Percentiles rank a stretch among this genome's conserved stretches.
Evolutionary conservation across 2,888 invertebrate genomes (phyloP).

Genomic region (Stenodera caucasica): DNA sequence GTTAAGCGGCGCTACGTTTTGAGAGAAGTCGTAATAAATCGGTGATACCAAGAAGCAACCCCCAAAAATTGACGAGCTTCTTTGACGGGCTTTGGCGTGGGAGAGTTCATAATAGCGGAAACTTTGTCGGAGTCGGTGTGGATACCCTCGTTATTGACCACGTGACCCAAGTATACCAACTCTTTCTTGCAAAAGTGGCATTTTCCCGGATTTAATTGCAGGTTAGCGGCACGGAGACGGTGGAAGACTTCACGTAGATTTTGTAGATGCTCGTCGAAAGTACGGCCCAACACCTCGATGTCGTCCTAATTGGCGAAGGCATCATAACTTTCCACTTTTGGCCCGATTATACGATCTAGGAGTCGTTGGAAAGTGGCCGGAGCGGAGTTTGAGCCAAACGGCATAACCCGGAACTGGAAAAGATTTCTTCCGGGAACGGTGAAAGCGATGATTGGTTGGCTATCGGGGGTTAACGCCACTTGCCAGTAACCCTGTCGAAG

Average conservation of each 20-base stretch:
- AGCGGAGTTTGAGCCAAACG: constrained; percentile 42
- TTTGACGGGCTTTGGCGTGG: background rate
- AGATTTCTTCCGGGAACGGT: constrained; percentile 39
- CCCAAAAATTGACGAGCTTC: constrained; percentile 6
- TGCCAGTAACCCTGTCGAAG: constrained; percentile 43
- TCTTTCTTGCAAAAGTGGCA: constrained; percentile 15
- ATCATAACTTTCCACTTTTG: constrained; percentile 33
- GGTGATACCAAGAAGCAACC: constrained; percentile 8
- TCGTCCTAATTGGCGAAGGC: constrained; percentile 38
- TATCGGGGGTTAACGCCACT: constrained; percentile 21
- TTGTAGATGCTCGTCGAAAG: constrained; percentile 24
- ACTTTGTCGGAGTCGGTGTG: constrained; percentile 17
- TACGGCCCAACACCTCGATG: constrained; percentile 31
- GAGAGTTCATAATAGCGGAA: background rate
- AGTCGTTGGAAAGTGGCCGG: constrained; percentile 41
- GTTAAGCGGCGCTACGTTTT: background rate
- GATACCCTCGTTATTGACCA: constrained; percentile 15
- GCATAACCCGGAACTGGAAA: constrained; percentile 41
- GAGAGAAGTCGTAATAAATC: background rate
- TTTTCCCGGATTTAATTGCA: constrained; percentile 20
- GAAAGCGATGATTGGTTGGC: constrained; percentile 38
- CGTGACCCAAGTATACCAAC: constrained; percentile 17
- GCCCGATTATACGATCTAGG: constrained; percentile 38
- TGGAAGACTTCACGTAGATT: constrained; percentile 19
- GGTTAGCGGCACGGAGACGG: constrained; percentile 14